Base-by-base conservation (phyloP, 2,797 vertebrate genomes). In the Acipenser oxyrinchus region DNA sequence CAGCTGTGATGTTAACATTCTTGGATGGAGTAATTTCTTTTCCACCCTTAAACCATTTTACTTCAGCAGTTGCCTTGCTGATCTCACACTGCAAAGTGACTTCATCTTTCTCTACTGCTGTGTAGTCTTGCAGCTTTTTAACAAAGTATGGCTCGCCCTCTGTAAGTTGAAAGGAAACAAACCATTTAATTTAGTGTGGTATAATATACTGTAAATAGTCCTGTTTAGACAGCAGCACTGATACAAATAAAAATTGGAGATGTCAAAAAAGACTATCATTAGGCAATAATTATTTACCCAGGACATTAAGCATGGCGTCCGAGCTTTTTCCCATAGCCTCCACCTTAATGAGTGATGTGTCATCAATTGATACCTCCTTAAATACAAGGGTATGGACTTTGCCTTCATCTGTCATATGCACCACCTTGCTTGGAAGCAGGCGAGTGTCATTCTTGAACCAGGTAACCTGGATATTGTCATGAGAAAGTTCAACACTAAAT, bases 71-170 rank as follows among this genome's bases (percentile, higher is more conserved):
- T 12, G 91, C 69, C 79, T 97, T 99, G 87, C 96, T 99, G 71
- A 99, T 84, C 80, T 99, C 96, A 70, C 97, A 99, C 61, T 92
- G 91, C 65, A 99, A 86, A 69, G 90, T 76, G 58, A 97, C 95
- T 81, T 97, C 93, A 10, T 97, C 96, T 81, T 92, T 95, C 81
- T 98, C 95, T 69, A 97, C 92, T 0, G 92, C 93, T 0, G 96
- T 96, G 77, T 96, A 97, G 88, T 98, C 93, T 73, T 97, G 94
- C 71, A 98, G 87, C 75, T 98, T 99, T 69, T 89, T 91, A 69
- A 92, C 93, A 81, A 99, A 99, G 77, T 98, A 99, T 50, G 94
- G 83, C 58, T 99, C 96, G 70, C 95, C 97, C 87, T 99, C 97
- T 99, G 87, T 62, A 83, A 76, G 62, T 37, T 18, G 37, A 49